Base-by-base conservation (phyloP, 2,888 invertebrate genomes). In the Sphaeridia pumilis region DNA sequence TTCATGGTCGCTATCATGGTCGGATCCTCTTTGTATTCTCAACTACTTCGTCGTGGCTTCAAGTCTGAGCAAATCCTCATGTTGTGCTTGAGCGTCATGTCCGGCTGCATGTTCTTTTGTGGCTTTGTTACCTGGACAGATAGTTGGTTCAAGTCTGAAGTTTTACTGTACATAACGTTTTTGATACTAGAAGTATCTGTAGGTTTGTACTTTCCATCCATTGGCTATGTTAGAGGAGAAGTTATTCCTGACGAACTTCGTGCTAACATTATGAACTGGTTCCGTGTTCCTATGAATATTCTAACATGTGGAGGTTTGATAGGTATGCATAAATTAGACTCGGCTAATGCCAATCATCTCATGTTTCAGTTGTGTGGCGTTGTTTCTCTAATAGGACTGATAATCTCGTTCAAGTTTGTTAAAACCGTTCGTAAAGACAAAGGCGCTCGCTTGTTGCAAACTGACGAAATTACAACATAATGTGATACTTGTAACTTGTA, bases 1-100 rank as follows among this genome's bases (percentile, higher is more conserved):
- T 78, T 78, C 65, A 78, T 78, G 78, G 70, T 78, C 1, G 74
- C 75, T 50, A 73, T 78, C 26, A 73, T 78, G 71, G 71, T 76
- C 38, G 79, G 79, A 1, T 75, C 77, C n/a, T 73, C 73, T n/a
- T 49, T 75, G 0, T 76, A 75, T 63, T 71, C 75, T 12, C 63
- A 73, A 20, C 64, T 75, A 0, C 61, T 70, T 1, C 66, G 49
- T 27, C 58, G 51, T 45, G 55, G 51, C 17, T 65, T 63, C 42
- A 61, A 65, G 44, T 60, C 63, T 4, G 67, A 69, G 41, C 54
- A 59, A 49, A 56, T 69, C 38, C 54, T 71, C 3, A 60, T 61
- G 2, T 50, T 66, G 1, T 66, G 68, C 50, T 52, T 68, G 21
- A 46, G 43, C 2, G 25, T 66, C 5, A 67, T 65, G 49, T 57